phyloP scores from a whole-genome alignment of 2,113 vertebrate genomes.

The Rhinolophus sinicus region DNA sequence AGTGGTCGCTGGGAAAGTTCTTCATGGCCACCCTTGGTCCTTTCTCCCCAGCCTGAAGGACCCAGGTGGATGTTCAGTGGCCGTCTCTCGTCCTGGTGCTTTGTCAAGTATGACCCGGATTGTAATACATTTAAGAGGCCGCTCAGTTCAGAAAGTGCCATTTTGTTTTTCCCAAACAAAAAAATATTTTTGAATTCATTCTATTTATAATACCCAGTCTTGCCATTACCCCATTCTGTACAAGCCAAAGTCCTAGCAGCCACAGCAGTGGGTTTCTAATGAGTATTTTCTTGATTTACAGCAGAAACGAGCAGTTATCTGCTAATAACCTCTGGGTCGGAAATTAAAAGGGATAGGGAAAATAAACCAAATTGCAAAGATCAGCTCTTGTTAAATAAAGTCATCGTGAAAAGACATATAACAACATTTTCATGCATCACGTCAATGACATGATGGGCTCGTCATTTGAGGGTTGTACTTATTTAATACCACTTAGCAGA shows the following conservation, averaged over 20 bases:
- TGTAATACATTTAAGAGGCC: neutral
- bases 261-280: neutral
- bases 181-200: neutral
- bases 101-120: neutral
- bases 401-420: constrained; percentile 33
- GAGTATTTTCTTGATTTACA: constrained; percentile 60
- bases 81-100: neutral
- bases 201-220: neutral
- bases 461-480: neutral
- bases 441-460: neutral
- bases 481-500: neutral
- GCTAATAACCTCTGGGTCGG: constrained; percentile 60
- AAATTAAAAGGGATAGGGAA: constrained; percentile 61
- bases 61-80: neutral
- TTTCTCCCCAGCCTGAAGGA: neutral
- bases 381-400: constrained; percentile 66
- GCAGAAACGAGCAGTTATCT: constrained; percentile 66
- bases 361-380: constrained; percentile 62
- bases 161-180: neutral
- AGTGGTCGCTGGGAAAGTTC: no score
- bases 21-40: fast-evolving
- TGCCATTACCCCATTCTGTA: neutral
- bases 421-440: neutral
- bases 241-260: neutral
- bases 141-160: neutral